Base-by-base conservation (phyloP, 2,113 vertebrate genomes). In the Strix aluco region DNA sequence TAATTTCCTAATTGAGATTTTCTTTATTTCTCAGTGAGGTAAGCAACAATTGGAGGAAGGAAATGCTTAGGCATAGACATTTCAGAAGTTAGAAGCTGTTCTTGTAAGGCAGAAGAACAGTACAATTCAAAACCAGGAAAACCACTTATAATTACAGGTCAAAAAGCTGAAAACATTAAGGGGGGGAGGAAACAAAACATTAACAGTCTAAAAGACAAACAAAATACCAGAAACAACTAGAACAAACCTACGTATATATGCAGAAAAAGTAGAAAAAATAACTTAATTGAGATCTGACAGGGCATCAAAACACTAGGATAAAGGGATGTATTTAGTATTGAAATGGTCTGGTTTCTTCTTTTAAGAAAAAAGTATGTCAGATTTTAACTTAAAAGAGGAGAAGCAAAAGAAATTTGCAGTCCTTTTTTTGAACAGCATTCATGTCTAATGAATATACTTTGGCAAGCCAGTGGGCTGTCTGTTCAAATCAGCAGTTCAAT, bases 11-110 rank as follows among this genome's bases (percentile, higher is more conserved):
- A 55, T 6, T 66, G 25, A 91, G 26, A 62, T 73, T 95, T 92
- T 89, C 89, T 89, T 92, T 62, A 75, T 79, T 95, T 92, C 46
- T 85, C 38, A 71, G 34, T n/a, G 46, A 93, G 58, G 38, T n/a
- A 78, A 78, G 75, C 57, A 95, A 97, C 93, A 97, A 97, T 97
- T 92, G 92, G 52, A 96, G 96, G 96, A 97, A 97, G 96, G 96
- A 97, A 97, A 74, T 15, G 27, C 92, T 95, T 74, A 69, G 82
- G 83, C 74, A 81, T 1, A 38, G 8, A 85, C 52, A 81, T 92
- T 92, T 81, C 58, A 87, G 72, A 83, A 94, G 67, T 82, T 73
- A 95, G 52, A 92, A 81, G 38, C 42, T 94, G 85, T 87, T 95
- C 88, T 91, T 72, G 13, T 55, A 92, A 94, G 61, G 59, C 54